Percentiles rank a stretch among this genome's conserved stretches.
Evolutionary conservation across 2,113 vertebrate species (phyloP).

Genomic region (Chloroceryle aenea): DNA sequence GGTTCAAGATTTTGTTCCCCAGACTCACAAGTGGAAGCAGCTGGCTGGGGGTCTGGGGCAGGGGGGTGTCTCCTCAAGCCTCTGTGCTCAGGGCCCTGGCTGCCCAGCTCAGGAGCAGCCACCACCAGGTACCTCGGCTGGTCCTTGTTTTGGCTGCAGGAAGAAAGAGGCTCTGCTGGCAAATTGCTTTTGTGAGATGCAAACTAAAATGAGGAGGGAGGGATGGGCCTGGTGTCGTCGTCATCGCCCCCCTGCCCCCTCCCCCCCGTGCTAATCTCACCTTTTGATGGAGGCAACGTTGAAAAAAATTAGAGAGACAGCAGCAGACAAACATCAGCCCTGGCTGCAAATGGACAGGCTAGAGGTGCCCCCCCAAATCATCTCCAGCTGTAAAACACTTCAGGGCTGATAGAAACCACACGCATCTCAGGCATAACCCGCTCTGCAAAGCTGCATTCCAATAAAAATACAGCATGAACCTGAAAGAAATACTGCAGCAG

Average conservation of each 20-base stretch:
- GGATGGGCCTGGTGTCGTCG: background rate
- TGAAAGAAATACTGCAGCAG: background rate
- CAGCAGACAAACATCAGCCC: conserved; percentile 25
- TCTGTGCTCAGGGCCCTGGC: background rate
- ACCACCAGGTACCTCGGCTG: rapidly evolving
- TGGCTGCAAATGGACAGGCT: conserved; percentile 27
- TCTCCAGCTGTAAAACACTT: conserved; percentile 58
- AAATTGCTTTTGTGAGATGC: background rate
- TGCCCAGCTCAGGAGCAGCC: background rate
- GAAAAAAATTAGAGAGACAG: conserved; percentile 3
- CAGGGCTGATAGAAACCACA: conserved; percentile 54
- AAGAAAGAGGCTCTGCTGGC: background rate
- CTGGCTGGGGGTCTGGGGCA: background rate
- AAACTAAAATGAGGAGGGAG: background rate
- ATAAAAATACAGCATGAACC: background rate
- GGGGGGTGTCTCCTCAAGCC: background rate
- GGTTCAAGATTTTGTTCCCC: background rate
- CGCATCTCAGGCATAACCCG: conserved; percentile 3
- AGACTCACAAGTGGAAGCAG: background rate
- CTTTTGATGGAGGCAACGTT: background rate
- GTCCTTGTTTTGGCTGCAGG: background rate
- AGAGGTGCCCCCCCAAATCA: conserved; percentile 7
- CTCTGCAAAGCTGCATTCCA: conserved; percentile 53
- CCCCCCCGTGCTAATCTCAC: background rate
- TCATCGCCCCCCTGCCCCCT: too few relatives aligned